Conservation (phyloP, 1,140 invertebrate species). For the Drosophila mayri region DNA sequence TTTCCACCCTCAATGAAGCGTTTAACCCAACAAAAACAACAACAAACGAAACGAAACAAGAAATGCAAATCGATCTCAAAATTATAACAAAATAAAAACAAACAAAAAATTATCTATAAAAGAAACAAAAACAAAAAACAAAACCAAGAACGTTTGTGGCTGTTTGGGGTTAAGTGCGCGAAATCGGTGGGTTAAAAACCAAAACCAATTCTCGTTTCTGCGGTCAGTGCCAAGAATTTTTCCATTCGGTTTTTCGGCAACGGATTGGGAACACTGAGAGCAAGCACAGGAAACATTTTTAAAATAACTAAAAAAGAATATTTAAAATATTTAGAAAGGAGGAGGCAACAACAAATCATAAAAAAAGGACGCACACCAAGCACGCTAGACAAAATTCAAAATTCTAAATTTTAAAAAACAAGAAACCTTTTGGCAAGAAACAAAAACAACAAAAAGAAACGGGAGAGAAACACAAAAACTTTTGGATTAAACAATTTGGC, state of each 20-base stretch:
- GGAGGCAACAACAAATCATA: constrained; percentile 59
- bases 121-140: constrained; percentile 22
- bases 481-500: constrained; percentile 85
- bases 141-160: constrained; percentile 35
- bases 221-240: constrained; percentile 41
- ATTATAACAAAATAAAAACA: constrained; percentile 67
- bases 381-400: constrained; percentile 84
- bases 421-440: constrained; percentile 45
- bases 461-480: constrained; percentile 64
- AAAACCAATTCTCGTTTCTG: constrained; percentile 15
- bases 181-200: constrained; percentile 4
- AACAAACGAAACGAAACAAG: constrained; percentile 47
- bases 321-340: constrained; percentile 26
- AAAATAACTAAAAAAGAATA: not conserved
- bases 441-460: constrained; percentile 37
- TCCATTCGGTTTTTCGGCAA: constrained; percentile 37
- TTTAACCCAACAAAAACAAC: constrained; percentile 26
- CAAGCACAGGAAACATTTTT: constrained; percentile 28
- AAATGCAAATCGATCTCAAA: constrained; percentile 84
- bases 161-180: constrained; percentile 16
- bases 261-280: constrained; percentile 46
- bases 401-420: constrained; percentile 82
- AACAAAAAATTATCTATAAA: constrained; percentile 59
- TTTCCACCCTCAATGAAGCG: constrained; percentile 26
- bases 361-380: constrained; percentile 47